Base-by-base conservation (phyloP, 1,140 invertebrate genomes). In the Liolophura sinensis region DNA sequence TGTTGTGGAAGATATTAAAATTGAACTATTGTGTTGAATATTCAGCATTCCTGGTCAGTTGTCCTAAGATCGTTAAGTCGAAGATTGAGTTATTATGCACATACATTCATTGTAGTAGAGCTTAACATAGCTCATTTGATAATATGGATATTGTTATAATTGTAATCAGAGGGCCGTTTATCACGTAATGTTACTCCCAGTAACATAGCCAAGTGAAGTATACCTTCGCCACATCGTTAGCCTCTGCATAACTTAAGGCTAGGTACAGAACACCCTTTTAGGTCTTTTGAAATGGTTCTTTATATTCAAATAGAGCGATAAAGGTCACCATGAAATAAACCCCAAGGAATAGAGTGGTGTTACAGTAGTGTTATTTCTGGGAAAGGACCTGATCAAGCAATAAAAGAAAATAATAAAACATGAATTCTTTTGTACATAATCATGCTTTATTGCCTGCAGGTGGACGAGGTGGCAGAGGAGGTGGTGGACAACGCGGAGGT, bases 401-500 rank as follows among this genome's bases (percentile, higher is more conserved):
- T 47, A 15, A 64, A 63, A 78, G 9, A 69, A 79, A 7, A 71
- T 76, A 15, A 72, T 81, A 15, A 74, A 77, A 47, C 62, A 79
- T 4, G 69, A 73, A 16, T 69, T 72, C 27, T 65, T 63, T 54
- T 57, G 71, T 72, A n/a, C 64, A 73, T 47, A 64, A 58, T n/a
- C 54, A 24, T 65, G 61, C 25, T 59, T 63, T 27, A 48, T 55
- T 48, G 49, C n/a, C 18, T 20, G 25, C 59, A 51, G 24, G 47
- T 63, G 18, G 56, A 58, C 56, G 52, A 55, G 50, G 40, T 60
- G 54, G 73, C 77, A 71, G 63, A 50, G 70, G 71, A 65, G 64
- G 69, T 59, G 73, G 66, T 73, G 71, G 65, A 52, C 69, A 25
- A 51, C 67, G 31, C 15, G 73, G 66, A 58, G 73, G 67, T 52